Base-by-base conservation (phyloP, 2,113 vertebrate species). In the Halcyon senegalensis region DNA sequence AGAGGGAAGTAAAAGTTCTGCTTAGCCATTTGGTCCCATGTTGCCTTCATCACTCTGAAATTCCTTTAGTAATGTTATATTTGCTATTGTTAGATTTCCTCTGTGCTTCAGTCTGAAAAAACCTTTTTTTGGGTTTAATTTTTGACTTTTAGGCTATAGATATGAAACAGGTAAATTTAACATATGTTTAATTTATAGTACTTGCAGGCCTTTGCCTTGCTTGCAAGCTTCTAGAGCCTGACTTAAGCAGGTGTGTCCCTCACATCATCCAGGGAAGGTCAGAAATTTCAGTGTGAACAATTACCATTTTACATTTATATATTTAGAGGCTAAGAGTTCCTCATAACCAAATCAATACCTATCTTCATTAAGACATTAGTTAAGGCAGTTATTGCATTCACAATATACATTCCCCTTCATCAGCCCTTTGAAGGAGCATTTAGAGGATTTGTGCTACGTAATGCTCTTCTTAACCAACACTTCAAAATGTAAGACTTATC, bases 281-380 rank as follows among this genome's bases (percentile, higher is more conserved):
- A 76, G 63, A 77, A 94, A 55, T 72, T 81, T 84, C 55, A 81
- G 17, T 41, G 31, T 16, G 60, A 86, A n/a, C 41, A 80, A 86
- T 84, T 86, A 43, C 46, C 37, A 74, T 89, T 96, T 81, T 63
- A 31, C 41, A 37, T 83, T 66, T 89, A 30, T 89, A 9, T 84
- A 69, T 90, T 92, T 77, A 92, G 79, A 81, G 46, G 44, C 6
- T 81, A 90, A 88, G n/a, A 56, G 55, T 53, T 92, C 28, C 76
- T 90, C 86, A 80, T 93, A 93, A 88, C 85, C 44, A 69, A 91
- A 94, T 96, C 88, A 93, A 94, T 95, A 68, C 48, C 62, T 25
- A 39, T 83, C 75, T 92, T 95, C 68, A 92, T 93, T 83, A 83
- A 94, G 56, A 86, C 30, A 14, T 77, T 77, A 86, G 76, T 83